Percentiles rank a stretch among this genome's conserved stretches.
Evolutionary conservation across 2,113 vertebrate species (phyloP).

Genomic region (Carettochelys insculpta): DNA sequence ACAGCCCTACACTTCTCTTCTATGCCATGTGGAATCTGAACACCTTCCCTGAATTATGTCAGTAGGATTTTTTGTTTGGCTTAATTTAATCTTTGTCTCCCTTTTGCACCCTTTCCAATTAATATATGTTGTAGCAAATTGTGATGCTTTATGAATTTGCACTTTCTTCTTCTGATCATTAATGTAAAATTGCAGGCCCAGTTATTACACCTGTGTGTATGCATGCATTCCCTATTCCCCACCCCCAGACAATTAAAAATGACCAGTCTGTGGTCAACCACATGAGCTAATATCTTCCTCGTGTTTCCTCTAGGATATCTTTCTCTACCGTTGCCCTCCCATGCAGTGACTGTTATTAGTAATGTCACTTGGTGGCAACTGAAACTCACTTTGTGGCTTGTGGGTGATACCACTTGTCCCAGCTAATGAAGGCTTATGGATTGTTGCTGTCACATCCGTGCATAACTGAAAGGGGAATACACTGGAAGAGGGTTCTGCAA

Average conservation of each 20-base stretch:
- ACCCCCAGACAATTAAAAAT: background rate
- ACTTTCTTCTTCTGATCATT: background rate
- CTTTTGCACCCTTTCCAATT: background rate
- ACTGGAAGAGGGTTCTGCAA: too few species aligned
- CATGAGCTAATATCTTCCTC: background rate
- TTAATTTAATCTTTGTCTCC: background rate
- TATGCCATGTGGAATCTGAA: background rate
- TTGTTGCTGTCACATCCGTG: background rate
- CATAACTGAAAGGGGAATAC: background rate
- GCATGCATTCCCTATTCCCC: background rate
- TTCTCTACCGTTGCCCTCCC: background rate
- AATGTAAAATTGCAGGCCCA: background rate
- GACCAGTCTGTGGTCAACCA: background rate
- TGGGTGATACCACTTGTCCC: background rate
- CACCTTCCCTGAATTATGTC: background rate
- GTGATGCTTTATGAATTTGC: background rate
- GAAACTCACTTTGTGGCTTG: background rate
- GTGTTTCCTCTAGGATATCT: fast-evolving
- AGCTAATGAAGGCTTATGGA: background rate
- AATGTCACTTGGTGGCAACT: background rate
- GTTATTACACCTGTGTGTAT: background rate
- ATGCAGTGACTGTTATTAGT: background rate
- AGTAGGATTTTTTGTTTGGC: background rate
- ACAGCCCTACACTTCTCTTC: background rate
- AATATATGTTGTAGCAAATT: background rate